phyloP scores from a whole-genome alignment of 1,140 invertebrate genomes.

The Calycopis cecrops region DNA sequence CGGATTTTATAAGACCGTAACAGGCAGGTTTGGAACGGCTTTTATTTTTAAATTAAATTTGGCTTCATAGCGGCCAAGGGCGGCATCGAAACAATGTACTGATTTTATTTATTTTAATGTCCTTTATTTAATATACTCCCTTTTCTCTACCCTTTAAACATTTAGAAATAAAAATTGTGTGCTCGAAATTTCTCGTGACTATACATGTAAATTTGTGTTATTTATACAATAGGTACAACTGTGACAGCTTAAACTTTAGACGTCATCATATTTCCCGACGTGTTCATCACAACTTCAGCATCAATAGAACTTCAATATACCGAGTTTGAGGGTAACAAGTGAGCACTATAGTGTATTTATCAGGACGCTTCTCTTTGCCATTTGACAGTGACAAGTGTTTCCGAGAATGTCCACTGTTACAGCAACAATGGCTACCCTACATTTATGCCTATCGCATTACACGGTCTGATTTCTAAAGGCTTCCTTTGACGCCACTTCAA shows the following conservation, averaged over 20 bases:
- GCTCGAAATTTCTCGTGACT: too few relatives aligned
- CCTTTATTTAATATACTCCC: too few relatives aligned
- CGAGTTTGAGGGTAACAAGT: conserved; percentile 1
- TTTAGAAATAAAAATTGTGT: too few relatives aligned
- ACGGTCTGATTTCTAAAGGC: conserved; percentile 57
- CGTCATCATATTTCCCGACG: neutral
- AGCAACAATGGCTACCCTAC: conserved; percentile 53
- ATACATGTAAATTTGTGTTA: too few relatives aligned
- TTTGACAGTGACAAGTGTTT: conserved; percentile 63
- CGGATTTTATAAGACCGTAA: too few relatives aligned
- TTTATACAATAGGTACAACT: too few relatives aligned
- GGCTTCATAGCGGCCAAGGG: too few relatives aligned
- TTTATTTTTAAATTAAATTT: too few relatives aligned
- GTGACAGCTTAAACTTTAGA: neutral
- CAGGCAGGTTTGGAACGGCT: too few relatives aligned
- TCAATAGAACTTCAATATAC: conserved; percentile 4
- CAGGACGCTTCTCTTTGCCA: conserved; percentile 6
- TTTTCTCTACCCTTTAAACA: too few relatives aligned
- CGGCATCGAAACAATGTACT: too few relatives aligned
- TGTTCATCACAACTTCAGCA: neutral
- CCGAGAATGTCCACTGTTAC: conserved; percentile 54
- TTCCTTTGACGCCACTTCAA: conserved; percentile 46
- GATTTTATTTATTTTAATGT: too few relatives aligned
- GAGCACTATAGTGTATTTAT: conserved; percentile 11
- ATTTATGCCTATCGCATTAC: conserved; percentile 50